Evolutionary conservation across 1,140 invertebrate genomes (phyloP).

Genomic region (Papilio aristodemus): DNA sequence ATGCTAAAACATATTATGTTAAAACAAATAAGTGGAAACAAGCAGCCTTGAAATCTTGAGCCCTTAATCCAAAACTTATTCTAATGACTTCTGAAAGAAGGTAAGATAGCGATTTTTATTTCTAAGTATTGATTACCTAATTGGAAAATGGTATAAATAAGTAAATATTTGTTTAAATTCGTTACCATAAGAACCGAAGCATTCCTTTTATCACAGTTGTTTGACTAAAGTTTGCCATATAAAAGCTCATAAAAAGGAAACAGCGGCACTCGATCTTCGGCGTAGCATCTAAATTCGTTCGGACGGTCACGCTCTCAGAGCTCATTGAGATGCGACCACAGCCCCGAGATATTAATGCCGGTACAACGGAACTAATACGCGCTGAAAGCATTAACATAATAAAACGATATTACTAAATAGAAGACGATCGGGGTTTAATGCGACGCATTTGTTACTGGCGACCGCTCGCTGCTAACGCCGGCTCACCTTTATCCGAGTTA

Average conservation of each 20-base stretch:
- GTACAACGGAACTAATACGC: conserved; percentile 49
- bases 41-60: no score
- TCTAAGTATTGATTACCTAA: background rate
- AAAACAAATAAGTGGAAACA: no score
- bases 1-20: no score
- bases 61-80: background rate
- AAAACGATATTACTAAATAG: conserved; percentile 45
- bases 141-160: background rate
- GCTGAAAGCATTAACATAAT: conserved; percentile 50
- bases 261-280: background rate
- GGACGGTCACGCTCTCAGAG: conserved; percentile 35
- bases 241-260: conserved; percentile 15
- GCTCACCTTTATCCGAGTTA: conserved; percentile 13
- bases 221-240: conserved; percentile 6
- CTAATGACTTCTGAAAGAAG: background rate
- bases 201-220: background rate
- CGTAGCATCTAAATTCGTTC: conserved; percentile 25
- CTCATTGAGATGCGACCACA: conserved; percentile 52
- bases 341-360: conserved; percentile 49
- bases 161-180: background rate
- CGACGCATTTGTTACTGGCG: conserved; percentile 32
- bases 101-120: background rate
- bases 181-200: background rate
- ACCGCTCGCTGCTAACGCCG: conserved; percentile 25
- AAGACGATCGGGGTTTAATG: conserved; percentile 32